Evolutionary conservation across 1,140 invertebrate species (phyloP), one percentile per base, ranked within the genome.

Genomic region (Frieseomelitta varia): DNA sequence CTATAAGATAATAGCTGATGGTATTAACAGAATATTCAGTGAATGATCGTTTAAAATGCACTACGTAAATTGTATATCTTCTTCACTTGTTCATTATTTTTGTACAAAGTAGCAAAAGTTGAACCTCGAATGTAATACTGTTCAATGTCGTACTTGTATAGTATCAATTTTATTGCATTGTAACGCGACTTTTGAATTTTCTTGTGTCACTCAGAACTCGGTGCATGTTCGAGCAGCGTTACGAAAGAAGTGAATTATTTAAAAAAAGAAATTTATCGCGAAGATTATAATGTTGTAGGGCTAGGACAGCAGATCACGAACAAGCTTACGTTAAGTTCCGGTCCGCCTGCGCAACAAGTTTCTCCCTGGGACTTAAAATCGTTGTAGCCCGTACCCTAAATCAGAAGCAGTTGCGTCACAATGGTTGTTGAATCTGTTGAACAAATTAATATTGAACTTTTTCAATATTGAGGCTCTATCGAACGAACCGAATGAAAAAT

Each of bases 331-430:
- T n/a, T 34, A 56, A 65, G 56, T 80, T 79, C 75, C 73, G 81
- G 51, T 72, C 58, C 68, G 82, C 69, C 68, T 80, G 82, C 77
- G 82, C 82, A 84, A 84, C 82, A 84, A 84, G 77, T 84, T 56
- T 84, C 77, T 80, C 58, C 77, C 82, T 67, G 77, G 56, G 56
- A 84, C 68, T 79, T 65, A 65, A 65, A 84, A 84, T 79, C 82
- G 68, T 79, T 84, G 68, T 79, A 72, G 82, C 76, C 17, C 17
- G 56, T 51, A 71, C 24, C 30, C 47, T 51, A 53, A 72, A 51
- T 27, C 1, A 80, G 47, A 55, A 74, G 34, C 53, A 51, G 27
- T 51, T 76, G 24, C 69, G 17, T 55, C 72, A 51, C n/a, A 10
- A 24, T 39, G 17, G 51, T 17, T 19, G 63, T 15, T 12, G n/a